Base-by-base conservation (phyloP, 2,113 vertebrate species). In the Rafetus swinhoei region DNA sequence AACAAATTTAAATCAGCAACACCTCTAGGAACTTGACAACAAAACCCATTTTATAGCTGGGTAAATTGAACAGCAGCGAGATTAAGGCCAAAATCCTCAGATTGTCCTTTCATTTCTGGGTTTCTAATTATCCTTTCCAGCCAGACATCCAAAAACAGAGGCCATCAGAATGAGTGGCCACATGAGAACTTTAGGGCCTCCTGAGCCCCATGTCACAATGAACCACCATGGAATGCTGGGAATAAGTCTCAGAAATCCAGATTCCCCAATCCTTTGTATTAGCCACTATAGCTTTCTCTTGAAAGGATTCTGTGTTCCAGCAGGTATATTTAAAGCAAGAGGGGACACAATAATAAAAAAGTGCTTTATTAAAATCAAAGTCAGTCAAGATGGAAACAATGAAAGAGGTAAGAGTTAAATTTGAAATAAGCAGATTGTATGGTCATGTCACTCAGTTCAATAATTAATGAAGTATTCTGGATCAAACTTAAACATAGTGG, bases 401-500 rank as follows among this genome's bases (percentile, higher is more conserved):
- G 60, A 87, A 95, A 90, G 7, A 91, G 57, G 18, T 84, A 90
- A 93, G 56, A 62, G 87, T 90, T 92, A 88, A 96, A 90, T 94
- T 94, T 87, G 90, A 85, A 92, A 93, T 65, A 88, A 95, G 56
- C 45, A 94, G 82, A 82, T 76, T 81, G 90, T 96, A 90, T 85
- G 79, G 86, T 90, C 59, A 83, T 79, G 55, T 90, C 92, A 82
- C 39, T 57, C 35, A 9, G 52, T 77, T 95, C 74, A 95, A 90
- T 95, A 96, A 97, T 95, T 96, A 95, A 92, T 91, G 87, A 88
- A 95, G 92, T 86, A 85, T 27, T 88, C 93, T 86, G 88, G 85
- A 91, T 86, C 88, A 96, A 91, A 94, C 94, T 82, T 97, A 95
- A 97, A 96, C 82, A 91, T 94, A 93, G 53, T 69, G 90, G 87